phyloP scores from a whole-genome alignment of 1,140 invertebrate genomes.

The Heterodera schachtii region DNA sequence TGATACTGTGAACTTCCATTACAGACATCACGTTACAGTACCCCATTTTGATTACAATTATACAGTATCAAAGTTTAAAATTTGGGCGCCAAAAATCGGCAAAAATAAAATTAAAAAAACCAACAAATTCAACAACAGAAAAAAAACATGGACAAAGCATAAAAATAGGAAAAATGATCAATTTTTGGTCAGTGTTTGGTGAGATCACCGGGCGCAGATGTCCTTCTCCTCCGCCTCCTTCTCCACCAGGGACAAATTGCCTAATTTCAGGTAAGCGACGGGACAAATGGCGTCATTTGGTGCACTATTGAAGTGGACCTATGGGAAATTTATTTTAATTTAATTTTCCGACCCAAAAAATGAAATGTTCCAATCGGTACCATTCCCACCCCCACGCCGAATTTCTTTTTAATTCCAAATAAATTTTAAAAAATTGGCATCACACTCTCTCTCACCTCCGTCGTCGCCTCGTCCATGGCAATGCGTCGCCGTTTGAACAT shows the following conservation, averaged over 20 bases:
- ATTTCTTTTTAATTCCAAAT: too few relatives aligned
- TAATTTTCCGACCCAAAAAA: constrained; percentile 4
- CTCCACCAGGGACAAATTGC: constrained; percentile 37
- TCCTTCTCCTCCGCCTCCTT: constrained; percentile 8
- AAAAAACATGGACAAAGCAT: neutral
- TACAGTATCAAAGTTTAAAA: too few relatives aligned
- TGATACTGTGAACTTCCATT: too few relatives aligned
- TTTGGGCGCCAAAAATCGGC: neutral
- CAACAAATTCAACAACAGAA: neutral
- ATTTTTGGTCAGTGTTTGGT: too few relatives aligned
- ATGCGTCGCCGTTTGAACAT: constrained; percentile 46
- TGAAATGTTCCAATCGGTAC: too few relatives aligned
- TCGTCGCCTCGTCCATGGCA: constrained; percentile 24
- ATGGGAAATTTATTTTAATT: neutral
- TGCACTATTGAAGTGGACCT: neutral
- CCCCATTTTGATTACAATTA: too few relatives aligned
- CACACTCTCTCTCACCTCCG: constrained; percentile 21
- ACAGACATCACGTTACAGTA: too few relatives aligned
- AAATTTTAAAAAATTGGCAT: neutral
- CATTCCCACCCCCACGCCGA: too few relatives aligned
- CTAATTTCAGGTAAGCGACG: constrained; percentile 45
- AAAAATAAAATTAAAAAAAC: neutral
- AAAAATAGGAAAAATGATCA: neutral
- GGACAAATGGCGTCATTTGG: constrained; percentile 30
- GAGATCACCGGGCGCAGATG: too few relatives aligned